These are phyloP conservation scores for Prinia subflava DNA, from an alignment of 2,113 vertebrate genomes.

Conservation along the genomic window DNA sequence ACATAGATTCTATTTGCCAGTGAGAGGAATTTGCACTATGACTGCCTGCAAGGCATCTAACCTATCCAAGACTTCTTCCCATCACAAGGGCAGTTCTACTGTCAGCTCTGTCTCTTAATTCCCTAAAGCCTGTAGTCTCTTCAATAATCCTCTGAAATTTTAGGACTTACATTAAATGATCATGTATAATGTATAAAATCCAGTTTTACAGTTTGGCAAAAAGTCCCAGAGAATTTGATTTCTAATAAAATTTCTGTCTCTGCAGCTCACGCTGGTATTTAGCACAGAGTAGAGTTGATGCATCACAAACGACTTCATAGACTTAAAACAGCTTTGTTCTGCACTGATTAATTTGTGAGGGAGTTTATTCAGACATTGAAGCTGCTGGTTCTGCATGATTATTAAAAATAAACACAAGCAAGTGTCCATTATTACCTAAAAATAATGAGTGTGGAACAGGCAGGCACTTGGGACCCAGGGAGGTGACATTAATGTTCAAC, in stretches of 20 bases:
- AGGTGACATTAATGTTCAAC: constrained; percentile 69
- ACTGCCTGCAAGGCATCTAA: background rate
- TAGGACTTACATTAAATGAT: background rate
- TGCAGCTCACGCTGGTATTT: background rate
- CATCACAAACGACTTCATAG: background rate
- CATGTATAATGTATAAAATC: constrained; percentile 12
- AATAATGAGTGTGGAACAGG: constrained; percentile 33
- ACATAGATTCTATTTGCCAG: background rate
- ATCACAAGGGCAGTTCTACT: background rate
- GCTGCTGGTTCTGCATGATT: constrained; percentile 12
- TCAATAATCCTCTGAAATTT: constrained; percentile 30
- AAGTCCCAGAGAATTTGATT: background rate
- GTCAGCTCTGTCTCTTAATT: background rate
- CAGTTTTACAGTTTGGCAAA: constrained; percentile 1
- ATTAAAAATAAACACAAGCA: constrained; percentile 52
- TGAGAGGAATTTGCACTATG: background rate
- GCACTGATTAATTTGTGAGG: constrained; percentile 29
- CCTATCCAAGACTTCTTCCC: background rate
- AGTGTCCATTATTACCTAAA: constrained; percentile 2
- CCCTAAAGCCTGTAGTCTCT: background rate
- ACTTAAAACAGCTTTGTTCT: constrained; percentile 24
- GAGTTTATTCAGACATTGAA: background rate
- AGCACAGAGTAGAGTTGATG: background rate
- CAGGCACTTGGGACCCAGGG: constrained; percentile 52
- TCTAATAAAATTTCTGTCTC: background rate